Conservation (phyloP, 2,113 vertebrate genomes). For the Collichthys lucidus region DNA sequence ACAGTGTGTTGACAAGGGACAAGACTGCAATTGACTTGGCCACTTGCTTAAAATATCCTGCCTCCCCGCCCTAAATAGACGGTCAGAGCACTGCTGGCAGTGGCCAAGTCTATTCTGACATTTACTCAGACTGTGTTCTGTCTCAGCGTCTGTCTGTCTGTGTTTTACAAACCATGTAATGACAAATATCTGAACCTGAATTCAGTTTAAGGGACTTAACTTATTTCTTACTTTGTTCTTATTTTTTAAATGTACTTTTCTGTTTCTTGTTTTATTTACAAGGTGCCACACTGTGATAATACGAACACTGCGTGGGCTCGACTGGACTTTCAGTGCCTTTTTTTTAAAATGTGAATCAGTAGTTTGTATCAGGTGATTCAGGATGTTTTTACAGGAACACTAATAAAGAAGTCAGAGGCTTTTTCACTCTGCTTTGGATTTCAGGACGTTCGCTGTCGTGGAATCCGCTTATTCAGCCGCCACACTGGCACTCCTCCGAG, state of each 20-base stretch:
- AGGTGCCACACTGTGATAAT: background rate
- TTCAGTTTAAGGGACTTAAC: conserved; percentile 30
- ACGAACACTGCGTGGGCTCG: background rate
- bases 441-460: fast-evolving
- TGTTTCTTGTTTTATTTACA: background rate
- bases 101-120: conserved; percentile 28
- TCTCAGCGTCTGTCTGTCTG: background rate
- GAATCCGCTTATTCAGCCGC: background rate
- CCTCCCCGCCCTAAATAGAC: background rate
- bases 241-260: background rate
- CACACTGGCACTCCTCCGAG: conserved; percentile 1
- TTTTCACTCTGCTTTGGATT: background rate
- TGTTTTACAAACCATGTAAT: background rate
- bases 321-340: conserved; percentile 21
- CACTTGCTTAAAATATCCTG: conserved; percentile 44
- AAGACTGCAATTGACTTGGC: conserved; percentile 4
- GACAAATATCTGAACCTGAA: background rate
- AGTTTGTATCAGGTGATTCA: background rate
- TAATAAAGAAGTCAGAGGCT: background rate
- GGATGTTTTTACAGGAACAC: background rate
- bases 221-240: conserved; percentile 5
- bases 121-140: conserved; percentile 3
- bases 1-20: background rate
- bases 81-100: conserved; percentile 39
- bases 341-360: conserved; percentile 46